Evolutionary conservation across 23 tunicate genomes (phyloP).

Genomic region (Styela clava): DNA sequence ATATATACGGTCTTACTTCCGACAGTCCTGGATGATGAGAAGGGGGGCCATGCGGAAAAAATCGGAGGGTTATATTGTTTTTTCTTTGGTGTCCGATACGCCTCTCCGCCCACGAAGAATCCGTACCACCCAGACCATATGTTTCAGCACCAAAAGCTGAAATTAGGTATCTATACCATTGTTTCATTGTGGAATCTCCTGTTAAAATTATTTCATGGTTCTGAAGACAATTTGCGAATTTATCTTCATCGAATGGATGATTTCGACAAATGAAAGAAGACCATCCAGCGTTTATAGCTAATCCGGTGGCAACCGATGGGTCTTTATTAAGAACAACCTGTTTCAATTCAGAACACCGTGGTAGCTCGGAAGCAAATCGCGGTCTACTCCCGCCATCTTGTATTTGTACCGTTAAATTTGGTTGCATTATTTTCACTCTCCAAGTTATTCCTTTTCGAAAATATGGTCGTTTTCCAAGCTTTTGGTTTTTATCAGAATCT

Average conservation of each 20-base stretch:
- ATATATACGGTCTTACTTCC: constrained; percentile 40
- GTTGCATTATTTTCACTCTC: neutral
- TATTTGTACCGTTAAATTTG: neutral
- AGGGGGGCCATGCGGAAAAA: constrained; percentile 63
- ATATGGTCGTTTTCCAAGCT: neutral
- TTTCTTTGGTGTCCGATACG: neutral
- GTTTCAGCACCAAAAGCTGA: neutral
- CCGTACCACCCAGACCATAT: neutral
- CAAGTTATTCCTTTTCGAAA: neutral
- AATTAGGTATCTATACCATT: constrained; percentile 31
- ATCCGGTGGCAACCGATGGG: constrained; percentile 14
- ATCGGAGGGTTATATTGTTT: constrained; percentile 32
- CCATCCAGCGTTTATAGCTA: constrained; percentile 14
- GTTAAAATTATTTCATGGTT: constrained; percentile 29
- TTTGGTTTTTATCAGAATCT: neutral
- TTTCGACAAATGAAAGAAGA: neutral
- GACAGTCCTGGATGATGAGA: constrained; percentile 44
- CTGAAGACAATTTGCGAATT: neutral
- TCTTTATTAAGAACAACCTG: neutral
- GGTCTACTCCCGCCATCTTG: neutral
- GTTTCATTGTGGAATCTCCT: constrained; percentile 58
- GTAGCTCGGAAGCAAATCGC: neutral
- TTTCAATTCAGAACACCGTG: neutral
- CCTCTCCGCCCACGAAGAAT: neutral
- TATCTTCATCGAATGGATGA: neutral